Evolutionary conservation across 23 tunicate species (phyloP).

Genomic region (Botrylloides violaceus): DNA sequence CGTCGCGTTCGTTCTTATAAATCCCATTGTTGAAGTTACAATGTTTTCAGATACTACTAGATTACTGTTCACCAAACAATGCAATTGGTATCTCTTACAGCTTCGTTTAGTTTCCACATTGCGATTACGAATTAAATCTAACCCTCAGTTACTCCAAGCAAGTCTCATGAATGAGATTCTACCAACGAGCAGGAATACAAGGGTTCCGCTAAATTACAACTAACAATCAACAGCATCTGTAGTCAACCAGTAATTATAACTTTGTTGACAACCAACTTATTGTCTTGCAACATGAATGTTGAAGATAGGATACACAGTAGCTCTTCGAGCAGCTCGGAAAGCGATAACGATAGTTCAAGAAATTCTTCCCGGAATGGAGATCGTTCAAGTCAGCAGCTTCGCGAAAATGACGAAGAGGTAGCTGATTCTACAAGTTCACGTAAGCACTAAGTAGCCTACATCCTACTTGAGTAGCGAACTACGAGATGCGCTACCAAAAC

Average conservation of each 20-base stretch:
- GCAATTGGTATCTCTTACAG: background rate
- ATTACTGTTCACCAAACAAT: background rate
- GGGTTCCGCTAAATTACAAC: background rate
- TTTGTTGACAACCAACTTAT: slow-evolving; percentile 25
- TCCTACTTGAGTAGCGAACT: too few relatives aligned
- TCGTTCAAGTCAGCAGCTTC: background rate
- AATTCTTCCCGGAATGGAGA: background rate
- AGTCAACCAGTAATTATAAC: slow-evolving; percentile 14
- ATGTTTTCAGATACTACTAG: background rate
- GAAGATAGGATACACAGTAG: background rate
- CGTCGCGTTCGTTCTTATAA: background rate
- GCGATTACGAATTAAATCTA: background rate
- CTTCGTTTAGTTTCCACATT: too few relatives aligned
- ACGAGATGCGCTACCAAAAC: too few relatives aligned
- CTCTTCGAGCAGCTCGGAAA: slow-evolving; percentile 21
- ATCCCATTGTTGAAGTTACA: background rate
- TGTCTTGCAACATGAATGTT: slow-evolving; percentile 25
- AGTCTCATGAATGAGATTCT: background rate
- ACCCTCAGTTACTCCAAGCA: background rate
- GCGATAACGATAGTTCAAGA: background rate
- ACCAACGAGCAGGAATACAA: background rate
- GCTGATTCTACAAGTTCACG: background rate
- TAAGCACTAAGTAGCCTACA: too few relatives aligned
- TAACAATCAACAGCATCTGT: background rate
- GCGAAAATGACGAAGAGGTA: background rate